Evolutionary conservation across 2,888 invertebrate genomes (phyloP).

Genomic region (Strigamia transsilvanica): DNA sequence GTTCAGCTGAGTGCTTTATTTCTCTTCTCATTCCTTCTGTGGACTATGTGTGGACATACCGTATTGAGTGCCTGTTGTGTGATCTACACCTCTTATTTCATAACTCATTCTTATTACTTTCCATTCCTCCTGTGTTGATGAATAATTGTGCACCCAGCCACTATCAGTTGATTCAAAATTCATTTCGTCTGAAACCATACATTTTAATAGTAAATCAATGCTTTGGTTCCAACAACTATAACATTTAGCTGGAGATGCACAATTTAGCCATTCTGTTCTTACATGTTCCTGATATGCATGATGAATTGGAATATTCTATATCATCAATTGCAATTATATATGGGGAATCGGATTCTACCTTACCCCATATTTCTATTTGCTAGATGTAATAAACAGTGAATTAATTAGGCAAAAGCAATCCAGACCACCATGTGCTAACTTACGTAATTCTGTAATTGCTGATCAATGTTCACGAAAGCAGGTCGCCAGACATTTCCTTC

Average conservation of each 20-base stretch:
- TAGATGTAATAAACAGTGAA: not conserved
- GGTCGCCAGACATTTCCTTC: not conserved
- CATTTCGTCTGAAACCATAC: not conserved
- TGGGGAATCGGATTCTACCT: not conserved
- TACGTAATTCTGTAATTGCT: not conserved
- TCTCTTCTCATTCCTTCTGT: no score
- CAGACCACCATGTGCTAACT: not conserved
- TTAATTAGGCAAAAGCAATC: not conserved
- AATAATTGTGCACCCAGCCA: not conserved
- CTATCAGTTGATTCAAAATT: not conserved
- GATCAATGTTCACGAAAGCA: not conserved
- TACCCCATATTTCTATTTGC: not conserved
- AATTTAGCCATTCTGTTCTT: not conserved
- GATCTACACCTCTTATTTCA: not conserved
- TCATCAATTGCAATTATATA: constrained; percentile 17
- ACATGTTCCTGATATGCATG: not conserved
- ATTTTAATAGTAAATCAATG: no score
- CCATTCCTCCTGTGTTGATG: not conserved
- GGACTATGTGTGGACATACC: not conserved
- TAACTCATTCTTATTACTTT: not conserved
- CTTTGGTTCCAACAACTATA: no score
- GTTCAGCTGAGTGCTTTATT: no score
- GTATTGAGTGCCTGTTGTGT: not conserved
- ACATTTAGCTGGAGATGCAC: no score
- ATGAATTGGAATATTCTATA: not conserved